Evolutionary conservation across 2,113 vertebrate genomes (phyloP).

Genomic region (Tenrec ecaudatus): DNA sequence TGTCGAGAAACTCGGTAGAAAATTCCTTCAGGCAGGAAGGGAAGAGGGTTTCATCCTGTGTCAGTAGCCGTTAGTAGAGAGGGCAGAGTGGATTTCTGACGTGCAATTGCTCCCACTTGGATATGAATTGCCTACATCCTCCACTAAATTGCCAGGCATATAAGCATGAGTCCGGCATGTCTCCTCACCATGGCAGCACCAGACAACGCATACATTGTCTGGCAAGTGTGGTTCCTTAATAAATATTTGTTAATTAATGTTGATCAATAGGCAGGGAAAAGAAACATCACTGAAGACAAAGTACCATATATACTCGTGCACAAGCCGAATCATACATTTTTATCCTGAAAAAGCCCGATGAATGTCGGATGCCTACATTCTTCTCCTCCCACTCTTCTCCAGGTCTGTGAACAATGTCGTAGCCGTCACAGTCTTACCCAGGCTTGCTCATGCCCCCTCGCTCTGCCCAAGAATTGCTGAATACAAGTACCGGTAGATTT

Average conservation of each 20-base stretch:
- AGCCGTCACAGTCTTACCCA: too few species aligned
- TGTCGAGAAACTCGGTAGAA: not conserved
- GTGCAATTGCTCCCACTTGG: not conserved
- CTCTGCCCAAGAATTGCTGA: too few species aligned
- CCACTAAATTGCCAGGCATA: not conserved
- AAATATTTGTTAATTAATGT: not conserved
- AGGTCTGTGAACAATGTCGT: too few species aligned
- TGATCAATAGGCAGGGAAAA: not conserved
- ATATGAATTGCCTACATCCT: not conserved
- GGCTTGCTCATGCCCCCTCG: too few species aligned
- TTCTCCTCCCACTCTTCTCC: too few species aligned
- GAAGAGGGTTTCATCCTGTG: not conserved
- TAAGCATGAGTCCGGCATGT: not conserved
- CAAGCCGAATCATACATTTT: too few species aligned
- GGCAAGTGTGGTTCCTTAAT: not conserved
- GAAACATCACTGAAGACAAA: not conserved
- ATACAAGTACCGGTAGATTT: too few species aligned
- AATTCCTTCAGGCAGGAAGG: conserved; percentile 7
- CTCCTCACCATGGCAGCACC: not conserved
- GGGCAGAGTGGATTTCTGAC: not conserved
- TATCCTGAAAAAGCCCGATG: too few species aligned
- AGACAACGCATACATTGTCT: not conserved
- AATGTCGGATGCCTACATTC: too few species aligned
- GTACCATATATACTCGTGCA: too few species aligned
- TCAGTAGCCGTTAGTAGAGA: not conserved